These are phyloP conservation scores for Apamea crenata DNA, from an alignment of 2,888 invertebrate species.

Conservation along the genomic window DNA sequence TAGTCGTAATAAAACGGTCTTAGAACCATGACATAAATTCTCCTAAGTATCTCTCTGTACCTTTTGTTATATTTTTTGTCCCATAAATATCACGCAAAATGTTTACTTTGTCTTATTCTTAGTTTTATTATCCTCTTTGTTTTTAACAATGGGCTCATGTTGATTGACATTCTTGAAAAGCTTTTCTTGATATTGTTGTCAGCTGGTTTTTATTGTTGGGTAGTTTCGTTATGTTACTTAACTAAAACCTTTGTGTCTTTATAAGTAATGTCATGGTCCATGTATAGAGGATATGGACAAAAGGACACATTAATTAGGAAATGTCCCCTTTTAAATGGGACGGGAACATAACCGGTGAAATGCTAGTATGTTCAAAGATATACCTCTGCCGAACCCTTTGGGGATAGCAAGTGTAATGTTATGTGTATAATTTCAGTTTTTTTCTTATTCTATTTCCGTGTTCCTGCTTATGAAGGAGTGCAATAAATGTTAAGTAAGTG, in stretches of 20 bases:
- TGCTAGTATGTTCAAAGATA: background rate
- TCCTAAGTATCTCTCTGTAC: constrained; percentile 68
- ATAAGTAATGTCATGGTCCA: constrained; percentile 3
- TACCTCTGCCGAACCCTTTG: background rate
- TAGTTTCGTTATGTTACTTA: constrained; percentile 40
- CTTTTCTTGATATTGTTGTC: constrained; percentile 41
- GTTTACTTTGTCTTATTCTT: constrained; percentile 68
- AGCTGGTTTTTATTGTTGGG: constrained; percentile 41
- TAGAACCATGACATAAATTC: constrained; percentile 74
- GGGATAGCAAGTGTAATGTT: background rate
- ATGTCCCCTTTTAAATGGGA: background rate
- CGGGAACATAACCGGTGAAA: too few species aligned
- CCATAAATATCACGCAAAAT: constrained; percentile 71
- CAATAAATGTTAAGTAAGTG: constrained; percentile 18
- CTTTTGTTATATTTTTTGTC: constrained; percentile 74
- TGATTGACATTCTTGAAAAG: constrained; percentile 63
- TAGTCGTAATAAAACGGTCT: constrained; percentile 76
- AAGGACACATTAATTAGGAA: background rate
- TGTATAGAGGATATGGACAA: background rate
- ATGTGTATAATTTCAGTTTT: background rate
- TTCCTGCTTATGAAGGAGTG: background rate
- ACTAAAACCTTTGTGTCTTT: constrained; percentile 33
- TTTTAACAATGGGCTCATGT: constrained; percentile 59
- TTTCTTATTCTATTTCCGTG: background rate
- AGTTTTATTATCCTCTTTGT: constrained; percentile 65